Conservation (phyloP, 2,888 invertebrate species). For the Gandaritis pyraliata region DNA sequence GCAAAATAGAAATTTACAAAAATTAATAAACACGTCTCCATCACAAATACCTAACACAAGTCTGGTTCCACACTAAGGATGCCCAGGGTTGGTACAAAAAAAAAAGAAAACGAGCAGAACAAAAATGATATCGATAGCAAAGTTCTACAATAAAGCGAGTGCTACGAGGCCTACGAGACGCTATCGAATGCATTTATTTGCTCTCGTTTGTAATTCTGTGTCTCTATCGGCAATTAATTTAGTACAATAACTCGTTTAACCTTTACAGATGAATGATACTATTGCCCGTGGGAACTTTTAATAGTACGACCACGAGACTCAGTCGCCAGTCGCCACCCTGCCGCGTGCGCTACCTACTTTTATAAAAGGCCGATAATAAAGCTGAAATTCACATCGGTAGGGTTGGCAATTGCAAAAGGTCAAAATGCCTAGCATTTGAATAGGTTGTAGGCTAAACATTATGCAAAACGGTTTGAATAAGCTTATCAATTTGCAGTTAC, state of each 20-base stretch:
- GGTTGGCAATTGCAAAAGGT: constrained; percentile 47
- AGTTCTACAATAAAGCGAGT: not conserved
- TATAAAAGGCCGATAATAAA: constrained; percentile 67
- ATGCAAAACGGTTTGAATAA: constrained; percentile 37
- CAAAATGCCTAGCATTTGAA: constrained; percentile 42
- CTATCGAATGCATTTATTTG: constrained; percentile 15
- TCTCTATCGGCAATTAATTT: constrained; percentile 26
- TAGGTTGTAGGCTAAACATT: constrained; percentile 42
- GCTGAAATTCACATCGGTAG: constrained; percentile 56
- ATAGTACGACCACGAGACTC: constrained; percentile 30
- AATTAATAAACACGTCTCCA: not conserved
- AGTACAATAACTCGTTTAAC: constrained; percentile 26
- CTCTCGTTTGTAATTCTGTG: constrained; percentile 15
- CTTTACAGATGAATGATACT: constrained; percentile 23
- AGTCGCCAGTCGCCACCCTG: constrained; percentile 48
- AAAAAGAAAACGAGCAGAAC: not conserved
- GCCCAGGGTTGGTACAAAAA: not conserved
- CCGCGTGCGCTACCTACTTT: constrained; percentile 65
- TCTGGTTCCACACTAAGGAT: not conserved
- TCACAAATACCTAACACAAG: not conserved
- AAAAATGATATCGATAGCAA: not conserved
- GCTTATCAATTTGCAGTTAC: constrained; percentile 38
- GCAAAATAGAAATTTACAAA: not conserved
- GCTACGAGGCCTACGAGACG: not conserved
- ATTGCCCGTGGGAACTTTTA: constrained; percentile 30